A percentile compares a stretch with the other conserved stretches of the same genome.
These are phyloP conservation scores for Noctuana brunneofusca DNA, from an alignment of 2,888 invertebrate species.

Conservation along the genomic window DNA sequence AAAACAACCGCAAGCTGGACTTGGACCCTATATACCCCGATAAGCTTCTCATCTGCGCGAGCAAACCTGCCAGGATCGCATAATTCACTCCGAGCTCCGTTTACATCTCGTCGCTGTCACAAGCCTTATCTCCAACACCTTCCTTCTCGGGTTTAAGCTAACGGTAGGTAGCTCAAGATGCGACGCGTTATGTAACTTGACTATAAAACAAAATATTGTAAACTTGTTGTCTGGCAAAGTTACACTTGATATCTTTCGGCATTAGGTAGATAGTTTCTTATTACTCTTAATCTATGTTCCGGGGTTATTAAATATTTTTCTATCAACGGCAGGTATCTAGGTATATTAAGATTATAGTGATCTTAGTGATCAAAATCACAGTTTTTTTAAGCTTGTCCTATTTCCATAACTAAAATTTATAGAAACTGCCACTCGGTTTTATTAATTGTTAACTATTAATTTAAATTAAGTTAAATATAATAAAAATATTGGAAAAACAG, in stretches of 20 bases:
- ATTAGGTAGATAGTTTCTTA: neutral
- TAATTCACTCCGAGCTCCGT: constrained; percentile 24
- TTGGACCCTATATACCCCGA: constrained; percentile 14
- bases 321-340: too few species aligned
- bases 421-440: too few species aligned
- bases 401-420: too few species aligned
- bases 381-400: too few species aligned
- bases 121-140: constrained; percentile 30
- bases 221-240: neutral
- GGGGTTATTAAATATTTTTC: too few species aligned
- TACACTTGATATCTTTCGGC: neutral
- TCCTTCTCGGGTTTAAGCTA: constrained; percentile 18
- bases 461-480: neutral
- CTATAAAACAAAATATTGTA: neutral
- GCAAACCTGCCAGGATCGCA: constrained; percentile 24
- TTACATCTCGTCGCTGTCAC: constrained; percentile 22
- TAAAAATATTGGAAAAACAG: neutral
- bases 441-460: too few species aligned
- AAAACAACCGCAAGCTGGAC: constrained; percentile 13
- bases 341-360: too few species aligned
- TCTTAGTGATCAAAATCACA: too few species aligned
- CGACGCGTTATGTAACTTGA: neutral
- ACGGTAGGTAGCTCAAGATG: constrained; percentile 1
- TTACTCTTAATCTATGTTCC: too few species aligned
- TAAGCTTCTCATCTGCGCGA: constrained; percentile 30